Evolutionary conservation across 2,888 invertebrate genomes (phyloP).

Genomic region (Sympetrum striolatum): DNA sequence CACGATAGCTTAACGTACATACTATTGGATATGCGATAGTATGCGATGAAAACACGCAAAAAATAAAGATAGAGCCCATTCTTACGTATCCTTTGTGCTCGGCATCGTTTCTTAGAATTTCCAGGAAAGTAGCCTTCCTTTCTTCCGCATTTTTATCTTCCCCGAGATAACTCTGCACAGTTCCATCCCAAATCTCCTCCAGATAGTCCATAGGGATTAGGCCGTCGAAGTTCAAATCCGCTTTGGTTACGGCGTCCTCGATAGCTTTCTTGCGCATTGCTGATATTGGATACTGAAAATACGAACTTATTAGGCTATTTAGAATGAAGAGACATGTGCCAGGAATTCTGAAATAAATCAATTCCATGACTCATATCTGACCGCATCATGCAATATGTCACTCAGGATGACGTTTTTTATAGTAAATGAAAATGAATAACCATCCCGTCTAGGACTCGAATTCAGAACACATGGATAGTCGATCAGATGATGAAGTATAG

Average conservation of each 20-base stretch:
- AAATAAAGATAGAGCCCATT: background rate
- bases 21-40: background rate
- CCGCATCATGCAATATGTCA: too few relatives aligned
- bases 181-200: constrained; percentile 18
- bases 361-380: too few relatives aligned
- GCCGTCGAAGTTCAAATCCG: background rate
- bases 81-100: constrained; percentile 1
- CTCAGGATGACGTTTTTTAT: too few relatives aligned
- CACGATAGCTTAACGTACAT: background rate
- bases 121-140: background rate
- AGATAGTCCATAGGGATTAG: background rate
- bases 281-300: background rate
- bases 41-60: background rate
- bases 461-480: too few relatives aligned
- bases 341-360: too few relatives aligned
- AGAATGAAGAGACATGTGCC: too few relatives aligned
- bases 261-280: background rate
- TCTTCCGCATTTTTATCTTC: background rate
- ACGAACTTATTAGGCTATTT: background rate
- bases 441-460: too few relatives aligned
- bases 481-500: too few relatives aligned
- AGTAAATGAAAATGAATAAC: too few relatives aligned
- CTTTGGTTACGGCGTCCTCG: background rate
- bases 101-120: background rate
- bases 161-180: background rate